These are phyloP conservation scores for Eupeodes latifasciatus DNA, from an alignment of 2,888 invertebrate genomes.

Conservation along the genomic window DNA sequence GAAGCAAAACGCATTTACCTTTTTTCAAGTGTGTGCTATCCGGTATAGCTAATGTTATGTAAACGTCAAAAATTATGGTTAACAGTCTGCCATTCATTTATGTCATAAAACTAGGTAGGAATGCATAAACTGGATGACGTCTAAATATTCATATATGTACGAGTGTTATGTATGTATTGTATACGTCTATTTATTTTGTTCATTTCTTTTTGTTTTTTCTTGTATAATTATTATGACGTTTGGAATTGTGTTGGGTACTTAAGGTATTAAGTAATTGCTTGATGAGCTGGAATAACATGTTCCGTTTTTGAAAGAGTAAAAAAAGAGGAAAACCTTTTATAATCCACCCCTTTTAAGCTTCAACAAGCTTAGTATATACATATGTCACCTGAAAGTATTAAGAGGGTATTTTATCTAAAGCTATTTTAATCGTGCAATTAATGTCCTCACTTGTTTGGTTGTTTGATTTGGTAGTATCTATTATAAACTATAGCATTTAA, in stretches of 20 bases:
- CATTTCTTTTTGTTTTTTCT: conserved; percentile 18
- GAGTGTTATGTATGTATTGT: background rate
- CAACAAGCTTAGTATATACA: background rate
- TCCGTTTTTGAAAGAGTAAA: background rate
- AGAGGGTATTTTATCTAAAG: background rate
- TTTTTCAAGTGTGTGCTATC: conserved; percentile 8
- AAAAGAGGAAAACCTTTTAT: background rate
- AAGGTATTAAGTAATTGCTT: conserved; percentile 42
- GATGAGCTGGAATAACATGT: conserved; percentile 46
- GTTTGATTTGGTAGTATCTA: background rate
- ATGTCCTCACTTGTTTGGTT: background rate
- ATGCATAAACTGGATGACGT: too few relatives aligned
- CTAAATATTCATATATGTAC: background rate
- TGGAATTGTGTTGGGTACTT: background rate
- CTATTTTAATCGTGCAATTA: conserved; percentile 14
- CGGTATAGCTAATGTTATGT: conserved; percentile 26
- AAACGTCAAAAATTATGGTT: conserved; percentile 31
- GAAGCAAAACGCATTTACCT: conserved; percentile 23
- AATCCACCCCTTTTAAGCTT: conserved; percentile 1
- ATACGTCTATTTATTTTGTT: background rate
- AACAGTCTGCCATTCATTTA: conserved; percentile 12
- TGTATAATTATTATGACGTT: conserved; percentile 33
- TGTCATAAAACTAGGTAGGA: conserved; percentile 29
- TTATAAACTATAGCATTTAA: background rate
- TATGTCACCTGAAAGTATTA: background rate